Conservation (phyloP, 2,113 vertebrate genomes). For the Mobula birostris region DNA sequence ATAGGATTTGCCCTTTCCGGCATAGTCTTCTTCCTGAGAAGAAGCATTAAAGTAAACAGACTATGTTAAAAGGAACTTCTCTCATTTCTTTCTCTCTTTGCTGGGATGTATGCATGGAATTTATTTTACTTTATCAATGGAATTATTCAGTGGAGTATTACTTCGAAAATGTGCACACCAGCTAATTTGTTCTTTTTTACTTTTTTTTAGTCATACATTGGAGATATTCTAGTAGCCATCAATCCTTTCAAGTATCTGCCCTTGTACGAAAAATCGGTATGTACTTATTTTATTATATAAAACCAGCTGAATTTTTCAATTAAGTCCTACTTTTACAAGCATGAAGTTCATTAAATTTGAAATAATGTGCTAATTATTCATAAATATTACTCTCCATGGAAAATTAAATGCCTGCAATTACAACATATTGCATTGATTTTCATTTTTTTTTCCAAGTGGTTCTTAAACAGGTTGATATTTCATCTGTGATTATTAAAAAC, state of each 20-base stretch:
- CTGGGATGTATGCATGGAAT: background rate
- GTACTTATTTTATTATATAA: background rate
- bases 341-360: background rate
- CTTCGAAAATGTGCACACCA: background rate
- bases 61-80: background rate
- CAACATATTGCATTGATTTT: background rate
- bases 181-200: background rate
- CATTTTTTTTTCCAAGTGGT: background rate
- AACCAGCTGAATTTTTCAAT: background rate
- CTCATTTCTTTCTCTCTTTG: background rate
- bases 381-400: no score
- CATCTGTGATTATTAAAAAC: background rate
- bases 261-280: conserved; percentile 53
- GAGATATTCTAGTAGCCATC: conserved; percentile 57
- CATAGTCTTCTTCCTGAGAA: no score
- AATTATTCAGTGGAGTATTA: background rate
- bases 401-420: background rate
- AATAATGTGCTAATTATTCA: background rate
- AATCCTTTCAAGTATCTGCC: conserved; percentile 59
- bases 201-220: conserved; percentile 52
- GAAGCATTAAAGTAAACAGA: no score
- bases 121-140: background rate
- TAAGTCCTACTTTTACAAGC: background rate
- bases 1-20: no score
- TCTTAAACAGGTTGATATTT: background rate